phyloP scores from a whole-genome alignment of 2,113 vertebrate genomes.

The Charina bottae region DNA sequence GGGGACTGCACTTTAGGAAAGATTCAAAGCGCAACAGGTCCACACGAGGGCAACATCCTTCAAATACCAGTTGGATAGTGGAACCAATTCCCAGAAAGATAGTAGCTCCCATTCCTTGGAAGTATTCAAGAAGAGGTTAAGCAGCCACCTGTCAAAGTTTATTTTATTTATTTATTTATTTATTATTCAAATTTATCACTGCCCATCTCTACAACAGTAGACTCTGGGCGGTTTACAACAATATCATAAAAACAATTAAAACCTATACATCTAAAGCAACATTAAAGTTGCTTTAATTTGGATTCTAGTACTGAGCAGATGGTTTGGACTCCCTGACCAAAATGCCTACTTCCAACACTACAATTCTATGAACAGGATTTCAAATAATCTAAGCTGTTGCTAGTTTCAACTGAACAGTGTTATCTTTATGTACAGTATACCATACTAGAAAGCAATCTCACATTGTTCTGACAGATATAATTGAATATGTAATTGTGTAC shows the following conservation, averaged over 20 bases:
- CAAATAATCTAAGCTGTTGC: background rate
- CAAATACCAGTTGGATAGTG: background rate
- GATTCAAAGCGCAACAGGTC: background rate
- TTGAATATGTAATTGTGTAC: background rate
- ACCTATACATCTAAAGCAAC: too few relatives aligned
- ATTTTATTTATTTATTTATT: too few relatives aligned
- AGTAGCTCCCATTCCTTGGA: background rate
- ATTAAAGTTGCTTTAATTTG: background rate
- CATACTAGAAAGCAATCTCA: background rate
- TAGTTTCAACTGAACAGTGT: background rate
- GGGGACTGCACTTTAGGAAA: background rate
- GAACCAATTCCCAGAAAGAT: background rate
- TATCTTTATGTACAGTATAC: background rate
- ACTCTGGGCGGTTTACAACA: too few relatives aligned
- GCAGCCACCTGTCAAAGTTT: background rate
- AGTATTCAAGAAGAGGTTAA: background rate
- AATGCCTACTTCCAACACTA: background rate
- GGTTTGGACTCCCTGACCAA: background rate
- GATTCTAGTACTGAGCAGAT: background rate
- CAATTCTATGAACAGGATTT: background rate
- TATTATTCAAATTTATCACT: too few relatives aligned
- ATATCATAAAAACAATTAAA: too few relatives aligned
- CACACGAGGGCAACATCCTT: background rate
- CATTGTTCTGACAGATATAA: background rate
- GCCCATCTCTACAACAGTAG: too few relatives aligned